Base-by-base conservation (phyloP, 2,888 invertebrate genomes). In the Beris morrisii region DNA sequence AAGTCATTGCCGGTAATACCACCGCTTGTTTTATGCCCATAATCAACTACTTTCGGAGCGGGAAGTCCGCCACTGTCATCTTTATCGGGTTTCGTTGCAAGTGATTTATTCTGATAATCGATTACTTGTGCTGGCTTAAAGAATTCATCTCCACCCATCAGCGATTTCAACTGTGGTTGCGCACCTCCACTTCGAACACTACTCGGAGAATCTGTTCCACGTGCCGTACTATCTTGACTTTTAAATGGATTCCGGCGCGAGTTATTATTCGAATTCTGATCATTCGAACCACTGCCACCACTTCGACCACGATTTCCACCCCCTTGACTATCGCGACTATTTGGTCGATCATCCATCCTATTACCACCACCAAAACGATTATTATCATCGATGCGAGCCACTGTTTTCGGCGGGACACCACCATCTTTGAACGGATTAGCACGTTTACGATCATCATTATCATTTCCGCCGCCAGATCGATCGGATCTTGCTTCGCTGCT, bases 61-160 rank as follows among this genome's bases (percentile, higher is more conserved):
- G 87, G 79, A 68, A 80, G 79, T 72, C 82, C 77, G 68, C 82
- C 82, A 67, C 83, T 81, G 59, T 78, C 74, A 56, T 28, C 58
- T 44, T 38, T 31, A 13, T 31, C 15, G 4, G 15, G 30, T 28
- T 66, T 38, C 22, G 15, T 45, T 2, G 45, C 56, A 79, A 69
- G 48, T 67, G 75, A 69, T 77, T 85, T 87, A 77, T 89, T 89
- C 71, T 87, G 86, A 82, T 90, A 90, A 80, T 90, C 89, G 73
- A 88, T 85, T 70, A 89, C 85, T 74, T 86, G 83, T 48, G 85
- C 82, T 70, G 89, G 84, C 59, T 83, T 82, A 75, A 82, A 82
- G 73, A 86, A 78, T 68, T 83, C 83, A 70, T 84, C 84, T 15
- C 28, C 53, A 12, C 12, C 38, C 38, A 48, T 15, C 5, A 13